phyloP scores from a whole-genome alignment of 2,113 vertebrate species.

The Limnothrissa miodon region DNA sequence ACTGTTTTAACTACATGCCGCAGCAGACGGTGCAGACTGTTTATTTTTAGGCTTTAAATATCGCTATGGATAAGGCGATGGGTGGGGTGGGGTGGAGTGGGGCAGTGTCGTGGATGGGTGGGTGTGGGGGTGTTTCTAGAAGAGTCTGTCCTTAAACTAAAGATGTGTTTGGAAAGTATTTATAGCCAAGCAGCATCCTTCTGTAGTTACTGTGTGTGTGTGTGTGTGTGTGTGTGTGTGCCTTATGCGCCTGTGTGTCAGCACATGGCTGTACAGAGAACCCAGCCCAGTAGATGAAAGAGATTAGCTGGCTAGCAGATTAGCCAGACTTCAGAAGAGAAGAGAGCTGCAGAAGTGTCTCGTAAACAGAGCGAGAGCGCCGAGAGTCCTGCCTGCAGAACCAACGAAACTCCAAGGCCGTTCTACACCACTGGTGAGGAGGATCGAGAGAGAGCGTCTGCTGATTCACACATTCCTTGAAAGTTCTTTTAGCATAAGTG shows the following conservation, averaged over 20 bases:
- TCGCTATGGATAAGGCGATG: not conserved
- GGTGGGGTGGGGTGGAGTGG: not conserved
- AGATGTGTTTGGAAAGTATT: conserved; percentile 44
- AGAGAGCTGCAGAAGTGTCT: not conserved
- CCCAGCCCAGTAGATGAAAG: conserved; percentile 39
- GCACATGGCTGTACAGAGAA: conserved; percentile 32
- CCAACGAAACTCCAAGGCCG: conserved; percentile 8
- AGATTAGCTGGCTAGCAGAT: conserved; percentile 22
- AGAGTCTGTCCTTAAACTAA: conserved; percentile 23
- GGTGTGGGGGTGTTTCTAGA: not conserved
- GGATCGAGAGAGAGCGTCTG: not conserved
- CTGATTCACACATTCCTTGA: conserved; percentile 5
- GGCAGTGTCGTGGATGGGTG: not conserved
- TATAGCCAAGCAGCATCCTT: conserved; percentile 51
- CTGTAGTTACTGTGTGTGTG: conserved; percentile 38
- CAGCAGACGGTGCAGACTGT: not conserved
- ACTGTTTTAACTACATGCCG: not conserved
- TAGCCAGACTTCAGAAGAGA: not conserved
- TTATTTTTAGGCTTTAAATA: conserved; percentile 32
- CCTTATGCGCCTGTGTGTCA: conserved; percentile 38
- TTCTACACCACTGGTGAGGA: not conserved
- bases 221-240: conserved; percentile 21
- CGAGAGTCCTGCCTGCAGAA: not conserved
- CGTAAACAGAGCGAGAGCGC: not conserved
- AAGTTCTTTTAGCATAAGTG: not conserved